Percentiles rank a stretch among this genome's conserved stretches.
These are phyloP conservation scores for Cydia strobilella DNA, from an alignment of 1,140 invertebrate genomes.

Conservation along the genomic window DNA sequence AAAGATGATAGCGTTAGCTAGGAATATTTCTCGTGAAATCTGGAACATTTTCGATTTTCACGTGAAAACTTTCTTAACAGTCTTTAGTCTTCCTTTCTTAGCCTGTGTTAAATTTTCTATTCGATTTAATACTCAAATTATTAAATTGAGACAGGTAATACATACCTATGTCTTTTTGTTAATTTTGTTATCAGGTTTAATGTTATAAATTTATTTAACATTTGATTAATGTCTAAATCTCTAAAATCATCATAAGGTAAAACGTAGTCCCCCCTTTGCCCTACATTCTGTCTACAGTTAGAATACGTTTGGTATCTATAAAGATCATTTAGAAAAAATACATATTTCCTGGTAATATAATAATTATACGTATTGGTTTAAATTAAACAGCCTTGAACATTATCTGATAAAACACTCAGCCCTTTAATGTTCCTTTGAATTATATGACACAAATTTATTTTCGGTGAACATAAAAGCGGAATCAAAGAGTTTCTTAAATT, in stretches of 20 bases:
- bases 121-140: too few species aligned
- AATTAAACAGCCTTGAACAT: not conserved
- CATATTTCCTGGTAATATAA: not conserved
- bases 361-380: not conserved
- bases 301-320: too few species aligned
- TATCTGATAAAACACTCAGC: not conserved
- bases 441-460: not conserved
- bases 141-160: too few species aligned
- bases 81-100: not conserved
- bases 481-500: conserved; percentile 3
- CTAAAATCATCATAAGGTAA: too few species aligned
- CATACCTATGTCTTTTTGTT: too few species aligned
- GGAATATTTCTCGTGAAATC: not conserved
- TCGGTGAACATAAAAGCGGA: not conserved
- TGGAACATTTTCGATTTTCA: not conserved
- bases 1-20: conserved; percentile 3
- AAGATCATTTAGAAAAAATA: not conserved
- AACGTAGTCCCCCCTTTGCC: too few species aligned
- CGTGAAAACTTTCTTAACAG: not conserved
- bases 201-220: too few species aligned
- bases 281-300: too few species aligned
- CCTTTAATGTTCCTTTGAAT: not conserved
- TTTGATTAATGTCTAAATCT: too few species aligned
- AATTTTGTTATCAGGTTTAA: too few species aligned
- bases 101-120: not conserved